A percentile compares a stretch with the other conserved stretches of the same genome.
phyloP scores from a whole-genome alignment of 2,797 vertebrate species.

The Labeo calbasu region DNA sequence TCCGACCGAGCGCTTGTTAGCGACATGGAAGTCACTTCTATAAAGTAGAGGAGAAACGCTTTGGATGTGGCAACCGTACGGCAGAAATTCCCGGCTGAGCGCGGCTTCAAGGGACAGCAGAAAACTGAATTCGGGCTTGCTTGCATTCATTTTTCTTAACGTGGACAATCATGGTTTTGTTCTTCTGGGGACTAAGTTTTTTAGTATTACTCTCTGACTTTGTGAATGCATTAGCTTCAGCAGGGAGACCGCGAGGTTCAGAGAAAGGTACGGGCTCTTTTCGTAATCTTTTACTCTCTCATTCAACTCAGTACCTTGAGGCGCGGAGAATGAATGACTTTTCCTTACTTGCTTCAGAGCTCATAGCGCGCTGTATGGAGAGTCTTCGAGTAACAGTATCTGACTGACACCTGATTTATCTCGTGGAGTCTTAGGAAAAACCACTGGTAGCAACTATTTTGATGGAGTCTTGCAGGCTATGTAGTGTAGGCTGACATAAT shows the following conservation, averaged over 20 bases:
- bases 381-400: constrained; percentile 1
- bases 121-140: constrained; percentile 69
- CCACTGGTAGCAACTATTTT: not conserved
- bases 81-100: constrained; percentile 53
- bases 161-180: constrained; percentile 90
- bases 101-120: constrained; percentile 59
- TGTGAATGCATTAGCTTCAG: constrained; percentile 78
- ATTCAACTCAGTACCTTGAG: constrained; percentile 36
- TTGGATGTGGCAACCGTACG: constrained; percentile 76
- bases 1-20: constrained; percentile 75
- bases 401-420: not conserved
- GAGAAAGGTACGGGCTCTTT: constrained; percentile 84
- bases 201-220: constrained; percentile 82
- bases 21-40: constrained; percentile 69
- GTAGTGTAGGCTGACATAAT: not conserved
- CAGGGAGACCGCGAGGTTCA: constrained; percentile 81
- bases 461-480: not conserved
- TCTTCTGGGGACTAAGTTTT: constrained; percentile 86
- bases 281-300: constrained; percentile 29
- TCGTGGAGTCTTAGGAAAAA: not conserved
- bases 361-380: constrained; percentile 61
- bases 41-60: constrained; percentile 71
- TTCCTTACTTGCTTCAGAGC: constrained; percentile 56
- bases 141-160: constrained; percentile 70
- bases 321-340: constrained; percentile 78